Evolutionary conservation across 2,888 invertebrate genomes (phyloP), one percentile per base, ranked within the genome.

Genomic region (Argynnis bischoffii): DNA sequence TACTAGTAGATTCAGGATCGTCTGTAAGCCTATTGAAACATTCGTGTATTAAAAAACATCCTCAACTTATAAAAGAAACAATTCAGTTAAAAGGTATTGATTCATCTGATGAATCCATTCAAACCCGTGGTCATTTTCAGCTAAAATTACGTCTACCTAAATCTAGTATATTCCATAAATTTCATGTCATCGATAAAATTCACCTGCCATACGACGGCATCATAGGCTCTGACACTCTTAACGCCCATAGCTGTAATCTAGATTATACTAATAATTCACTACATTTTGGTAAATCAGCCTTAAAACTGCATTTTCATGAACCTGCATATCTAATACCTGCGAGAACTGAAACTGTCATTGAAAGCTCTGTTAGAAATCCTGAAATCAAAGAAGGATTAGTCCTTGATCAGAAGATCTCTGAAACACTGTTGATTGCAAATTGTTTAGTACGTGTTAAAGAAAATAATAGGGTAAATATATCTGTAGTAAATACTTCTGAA

Each of bases 1-100:
- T 69, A 18, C 53, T 69, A 2, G 66, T 73, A 2, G 71, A 73
- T 14, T 57, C 69, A 1, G 71, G 73, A 13, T 69, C 71, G 13
- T 15, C 69, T 11, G 51, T 71, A n/a, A 46, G 71, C 50, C 26
- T 69, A n/a, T 1, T 69, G 2, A 67, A 73, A 65, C 13, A 56
- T 21, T 56, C 63, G 4, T 16, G 55, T 18, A 63, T 63, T 6
- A 55, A 53, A 57, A 60, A 51, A 16, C n/a, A n/a, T 15, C 51
- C 51, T 11, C n/a, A 51, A 51, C 51, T 51, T n/a, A 15, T 18
- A 18, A 18, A 18, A 18, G 18, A 18, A 18, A 18, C 18, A 18
- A 18, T 18, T 18, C 18, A 18, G 18, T 18, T 18, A 18, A 18
- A 18, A 18, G 18, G 18, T 18, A 18, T 18, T 18, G 18, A 18